Evolutionary conservation across 2,888 invertebrate genomes (phyloP).

Genomic region (Agonopterix heracliana): DNA sequence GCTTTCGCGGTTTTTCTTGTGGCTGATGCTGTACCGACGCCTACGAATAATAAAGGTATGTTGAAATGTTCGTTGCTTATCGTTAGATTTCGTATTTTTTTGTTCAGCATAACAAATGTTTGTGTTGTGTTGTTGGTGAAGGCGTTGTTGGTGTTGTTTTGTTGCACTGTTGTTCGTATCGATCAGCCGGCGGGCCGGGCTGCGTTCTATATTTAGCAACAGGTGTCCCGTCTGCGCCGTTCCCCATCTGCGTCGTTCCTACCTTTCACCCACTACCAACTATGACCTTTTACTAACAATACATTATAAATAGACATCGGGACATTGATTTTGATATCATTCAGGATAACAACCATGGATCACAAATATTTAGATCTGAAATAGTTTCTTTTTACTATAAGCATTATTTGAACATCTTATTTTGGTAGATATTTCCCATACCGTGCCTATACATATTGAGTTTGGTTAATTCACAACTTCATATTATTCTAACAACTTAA

Average conservation of each 20-base stretch:
- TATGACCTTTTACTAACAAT: slow-evolving; percentile 38
- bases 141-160: slow-evolving; percentile 28
- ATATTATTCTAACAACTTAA: not conserved
- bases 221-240: slow-evolving; percentile 51
- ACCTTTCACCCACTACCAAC: slow-evolving; percentile 25
- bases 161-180: slow-evolving; percentile 30
- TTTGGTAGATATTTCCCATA: too few species aligned
- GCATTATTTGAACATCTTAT: too few species aligned
- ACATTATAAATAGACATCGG: slow-evolving; percentile 6
- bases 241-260: slow-evolving; percentile 44
- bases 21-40: slow-evolving; percentile 54
- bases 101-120: not conserved
- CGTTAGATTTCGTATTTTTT: not conserved
- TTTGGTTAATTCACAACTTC: too few species aligned
- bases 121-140: not conserved
- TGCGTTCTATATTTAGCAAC: slow-evolving; percentile 69
- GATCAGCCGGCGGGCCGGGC: slow-evolving; percentile 47
- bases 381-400: too few species aligned
- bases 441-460: too few species aligned
- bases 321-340: slow-evolving; percentile 6
- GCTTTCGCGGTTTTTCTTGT: slow-evolving; percentile 57
- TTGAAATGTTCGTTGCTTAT: slow-evolving; percentile 9
- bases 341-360: not conserved
- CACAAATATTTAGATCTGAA: too few species aligned
- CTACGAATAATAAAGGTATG: slow-evolving; percentile 62